A percentile compares a stretch with the other conserved stretches of the same genome.
Conservation (phyloP, 1,140 invertebrate species). For the Achatina immaculata region DNA sequence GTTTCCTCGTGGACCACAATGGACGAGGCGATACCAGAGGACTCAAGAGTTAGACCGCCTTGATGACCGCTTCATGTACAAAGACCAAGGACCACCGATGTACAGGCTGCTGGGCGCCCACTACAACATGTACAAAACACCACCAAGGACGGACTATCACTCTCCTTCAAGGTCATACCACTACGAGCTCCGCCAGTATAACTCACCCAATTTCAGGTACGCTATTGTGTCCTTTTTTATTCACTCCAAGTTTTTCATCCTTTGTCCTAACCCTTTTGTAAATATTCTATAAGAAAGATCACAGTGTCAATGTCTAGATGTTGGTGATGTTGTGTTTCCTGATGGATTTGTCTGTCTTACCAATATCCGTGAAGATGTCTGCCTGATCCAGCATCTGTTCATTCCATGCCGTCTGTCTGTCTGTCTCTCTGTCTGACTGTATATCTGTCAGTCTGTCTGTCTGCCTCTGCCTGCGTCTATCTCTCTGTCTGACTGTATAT, state of each 20-base stretch:
- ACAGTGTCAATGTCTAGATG: no score
- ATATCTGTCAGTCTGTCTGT: no score
- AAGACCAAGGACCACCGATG: constrained; percentile 34
- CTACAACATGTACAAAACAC: constrained; percentile 27
- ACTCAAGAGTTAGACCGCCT: neutral
- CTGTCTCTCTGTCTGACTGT: no score
- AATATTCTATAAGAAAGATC: no score
- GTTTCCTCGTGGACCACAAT: constrained; percentile 11
- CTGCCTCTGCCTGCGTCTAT: no score
- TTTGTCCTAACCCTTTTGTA: no score
- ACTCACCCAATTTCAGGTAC: constrained; percentile 2
- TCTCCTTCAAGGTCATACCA: neutral
- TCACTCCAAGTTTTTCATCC: neutral
- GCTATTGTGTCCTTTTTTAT: neutral
- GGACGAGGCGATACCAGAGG: constrained; percentile 26
- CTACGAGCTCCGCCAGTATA: constrained; percentile 17
- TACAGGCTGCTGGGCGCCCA: constrained; percentile 30
- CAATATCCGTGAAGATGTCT: no score
- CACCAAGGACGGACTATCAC: constrained; percentile 14
- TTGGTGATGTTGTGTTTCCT: no score
- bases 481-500: no score
- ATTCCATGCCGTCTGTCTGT: no score
- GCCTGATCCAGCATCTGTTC: no score
- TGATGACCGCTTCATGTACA: constrained; percentile 33
- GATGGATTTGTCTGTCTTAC: no score